Evolutionary conservation across 2,888 invertebrate genomes (phyloP).

Genomic region (Troides aeacus): DNA sequence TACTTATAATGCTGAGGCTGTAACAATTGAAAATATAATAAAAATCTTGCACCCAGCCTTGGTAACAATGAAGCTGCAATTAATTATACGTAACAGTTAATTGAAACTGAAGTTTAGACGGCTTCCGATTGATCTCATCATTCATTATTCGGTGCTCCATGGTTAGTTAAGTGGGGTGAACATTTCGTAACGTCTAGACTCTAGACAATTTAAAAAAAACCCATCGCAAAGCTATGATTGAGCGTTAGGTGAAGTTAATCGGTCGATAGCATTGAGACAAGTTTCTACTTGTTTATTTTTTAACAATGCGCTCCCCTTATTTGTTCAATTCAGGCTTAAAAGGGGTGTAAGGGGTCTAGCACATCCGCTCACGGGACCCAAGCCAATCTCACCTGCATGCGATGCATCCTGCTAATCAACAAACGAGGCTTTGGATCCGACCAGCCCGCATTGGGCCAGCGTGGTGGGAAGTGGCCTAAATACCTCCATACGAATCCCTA

Average conservation of each 20-base stretch:
- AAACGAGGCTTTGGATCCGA: too few relatives aligned
- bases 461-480: too few relatives aligned
- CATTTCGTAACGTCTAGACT: slow-evolving; percentile 21
- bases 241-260: slow-evolving; percentile 19
- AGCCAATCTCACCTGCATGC: too few relatives aligned
- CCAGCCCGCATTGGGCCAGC: too few relatives aligned
- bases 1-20: too few relatives aligned
- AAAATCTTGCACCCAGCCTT: slow-evolving; percentile 2
- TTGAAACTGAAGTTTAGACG: slow-evolving; percentile 6
- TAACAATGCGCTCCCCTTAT: not conserved
- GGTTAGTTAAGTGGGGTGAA: slow-evolving; percentile 10
- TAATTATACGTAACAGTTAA: slow-evolving; percentile 2
- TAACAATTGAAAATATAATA: not conserved
- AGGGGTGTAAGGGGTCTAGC: too few relatives aligned
- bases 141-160: slow-evolving; percentile 10
- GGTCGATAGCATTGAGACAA: slow-evolving; percentile 6
- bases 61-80: slow-evolving; percentile 3
- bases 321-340: not conserved
- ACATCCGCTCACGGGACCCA: too few relatives aligned
- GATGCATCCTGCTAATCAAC: too few relatives aligned
- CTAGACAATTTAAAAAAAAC: slow-evolving; percentile 13
- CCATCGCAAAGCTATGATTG: slow-evolving; percentile 6
- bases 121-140: slow-evolving; percentile 15
- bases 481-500: too few relatives aligned
- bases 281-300: not conserved